Conservation (phyloP, 1,140 invertebrate genomes). For the Scaptomyza hsui region DNA sequence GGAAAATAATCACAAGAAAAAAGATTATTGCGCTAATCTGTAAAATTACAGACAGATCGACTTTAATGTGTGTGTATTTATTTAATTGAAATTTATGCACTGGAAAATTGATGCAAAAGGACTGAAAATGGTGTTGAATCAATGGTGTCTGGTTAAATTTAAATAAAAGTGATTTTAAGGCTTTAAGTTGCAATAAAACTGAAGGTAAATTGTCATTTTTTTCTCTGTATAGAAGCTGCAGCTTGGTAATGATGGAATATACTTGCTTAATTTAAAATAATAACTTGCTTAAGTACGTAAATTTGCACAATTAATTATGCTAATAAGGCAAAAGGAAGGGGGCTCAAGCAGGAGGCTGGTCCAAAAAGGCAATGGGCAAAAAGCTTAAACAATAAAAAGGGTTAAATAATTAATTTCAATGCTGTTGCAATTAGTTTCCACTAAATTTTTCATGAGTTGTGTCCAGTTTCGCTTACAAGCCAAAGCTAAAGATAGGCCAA, state of each 20-base stretch:
- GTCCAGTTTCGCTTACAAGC: constrained; percentile 46
- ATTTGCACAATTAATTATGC: constrained; percentile 83
- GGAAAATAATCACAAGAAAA: not conserved
- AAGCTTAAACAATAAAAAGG: constrained; percentile 80
- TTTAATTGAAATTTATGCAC: constrained; percentile 10
- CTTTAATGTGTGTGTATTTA: not conserved
- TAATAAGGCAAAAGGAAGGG: constrained; percentile 61
- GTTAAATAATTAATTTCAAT: constrained; percentile 83
- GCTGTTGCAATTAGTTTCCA: constrained; percentile 81
- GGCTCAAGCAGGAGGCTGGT: constrained; percentile 26
- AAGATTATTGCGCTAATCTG: constrained; percentile 55
- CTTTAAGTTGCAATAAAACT: too few species aligned
- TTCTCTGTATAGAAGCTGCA: not conserved
- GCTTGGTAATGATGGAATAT: constrained; percentile 54
- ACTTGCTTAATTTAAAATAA: constrained; percentile 79
- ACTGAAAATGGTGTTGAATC: not conserved
- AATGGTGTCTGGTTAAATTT: not conserved
- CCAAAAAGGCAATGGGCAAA: constrained; percentile 62
- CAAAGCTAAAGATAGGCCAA: constrained; percentile 43
- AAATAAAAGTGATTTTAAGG: not conserved
- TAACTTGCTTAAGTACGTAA: constrained; percentile 81
- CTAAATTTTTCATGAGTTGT: constrained; percentile 78
- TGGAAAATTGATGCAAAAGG: not conserved
- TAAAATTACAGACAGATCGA: constrained; percentile 53
- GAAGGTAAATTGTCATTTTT: not conserved